Evolutionary conservation across 2,888 invertebrate genomes (phyloP), one percentile per base, ranked within the genome.

Genomic region (Liopterus haemorrhoidalis): DNA sequence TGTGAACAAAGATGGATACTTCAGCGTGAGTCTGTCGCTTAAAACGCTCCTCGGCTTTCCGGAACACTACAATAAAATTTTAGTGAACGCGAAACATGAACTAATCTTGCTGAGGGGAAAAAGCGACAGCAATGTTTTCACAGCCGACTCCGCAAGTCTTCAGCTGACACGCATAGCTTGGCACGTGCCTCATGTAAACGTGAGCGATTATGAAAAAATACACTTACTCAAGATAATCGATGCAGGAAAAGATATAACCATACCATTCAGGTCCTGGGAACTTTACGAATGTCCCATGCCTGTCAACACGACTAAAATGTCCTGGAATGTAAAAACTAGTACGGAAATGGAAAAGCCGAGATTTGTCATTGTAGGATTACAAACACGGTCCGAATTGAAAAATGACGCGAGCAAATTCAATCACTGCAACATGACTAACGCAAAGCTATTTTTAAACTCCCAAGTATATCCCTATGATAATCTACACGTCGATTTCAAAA

Each of bases 81-180:
- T 63, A 38, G 51, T 64, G 1, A 64, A 65, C 48, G 57, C 56
- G 41, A 62, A 61, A 54, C 64, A 65, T 58, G 64, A 66, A 50
- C 16, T 35, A 5, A 21, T 35, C 3, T 21, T 39, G 9, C 6
- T 35, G 3, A 4, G 32, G n/a, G n/a, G n/a, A 11, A 32, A 32
- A 32, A 14, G 4, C 14, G 5, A 32, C 14, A n/a, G 9, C 5
- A 6, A 32, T 9, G n/a, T 18, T 4, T 32, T 15, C 9, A 32
- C 9, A 15, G 8, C 12, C 4, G 14, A 32, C 3, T 5, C 14
- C n/a, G 30, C 12, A 9, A 30, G 30, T 33, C 15, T 57, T 11
- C 40, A 30, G n/a, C 44, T 53, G 20, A 38, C 19, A 9, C 55
- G 55, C 44, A 32, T 56, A 32, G 40, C 45, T 31, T 55, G 57